Conservation (phyloP, 2,113 vertebrate species). For the Callocephalon fimbriatum region DNA sequence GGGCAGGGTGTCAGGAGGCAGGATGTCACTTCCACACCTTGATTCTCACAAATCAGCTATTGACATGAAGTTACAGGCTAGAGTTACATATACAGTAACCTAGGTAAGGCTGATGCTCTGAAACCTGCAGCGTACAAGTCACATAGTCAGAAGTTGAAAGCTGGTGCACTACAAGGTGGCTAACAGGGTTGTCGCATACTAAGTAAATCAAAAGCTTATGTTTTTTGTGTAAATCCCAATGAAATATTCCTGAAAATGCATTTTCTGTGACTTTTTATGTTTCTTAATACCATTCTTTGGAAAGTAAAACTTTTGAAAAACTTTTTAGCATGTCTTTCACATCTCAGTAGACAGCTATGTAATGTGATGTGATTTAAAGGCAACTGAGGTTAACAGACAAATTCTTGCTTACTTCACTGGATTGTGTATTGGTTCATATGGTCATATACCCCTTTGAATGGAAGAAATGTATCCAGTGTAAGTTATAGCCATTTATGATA, state of each 20-base stretch:
- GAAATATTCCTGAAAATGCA: background rate
- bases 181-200: background rate
- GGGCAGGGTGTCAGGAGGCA: background rate
- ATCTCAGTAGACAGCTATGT: background rate
- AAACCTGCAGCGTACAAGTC: background rate
- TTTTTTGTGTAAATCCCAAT: background rate
- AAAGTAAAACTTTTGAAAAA: background rate
- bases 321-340: background rate
- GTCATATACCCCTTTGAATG: background rate
- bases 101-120: background rate
- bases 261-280: background rate
- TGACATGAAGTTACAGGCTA: background rate
- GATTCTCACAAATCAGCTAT: background rate
- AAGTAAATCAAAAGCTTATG: background rate
- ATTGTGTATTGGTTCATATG: background rate
- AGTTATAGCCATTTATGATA: background rate
- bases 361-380: background rate
- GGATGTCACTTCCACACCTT: background rate
- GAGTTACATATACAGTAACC: background rate
- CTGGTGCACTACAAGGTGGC: fast-evolving
- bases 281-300: background rate
- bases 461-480: background rate
- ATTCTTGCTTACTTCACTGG: background rate
- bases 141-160: background rate
- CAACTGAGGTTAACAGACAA: background rate